Conservation (phyloP, 1,140 invertebrate species). For the Bursaphelenchus mucronatus region DNA sequence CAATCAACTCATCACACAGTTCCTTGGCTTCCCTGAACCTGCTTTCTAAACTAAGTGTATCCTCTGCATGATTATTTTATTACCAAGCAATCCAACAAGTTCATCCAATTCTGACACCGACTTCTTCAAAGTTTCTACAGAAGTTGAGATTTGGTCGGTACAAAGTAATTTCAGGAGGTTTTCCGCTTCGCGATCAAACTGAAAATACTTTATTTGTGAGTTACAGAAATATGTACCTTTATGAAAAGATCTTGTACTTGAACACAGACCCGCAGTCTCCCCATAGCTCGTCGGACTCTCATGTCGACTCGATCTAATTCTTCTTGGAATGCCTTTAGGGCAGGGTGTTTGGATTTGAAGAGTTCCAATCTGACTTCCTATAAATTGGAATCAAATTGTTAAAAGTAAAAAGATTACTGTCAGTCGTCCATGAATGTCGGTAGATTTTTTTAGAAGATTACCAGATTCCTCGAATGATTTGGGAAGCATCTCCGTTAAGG, state of each 20-base stretch:
- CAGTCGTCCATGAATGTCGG: no score
- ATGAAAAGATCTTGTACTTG: not conserved
- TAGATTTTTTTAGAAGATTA: no score
- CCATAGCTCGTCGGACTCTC: not conserved
- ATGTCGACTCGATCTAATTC: not conserved
- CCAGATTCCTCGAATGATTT: no score
- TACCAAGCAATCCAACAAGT: conserved; percentile 27
- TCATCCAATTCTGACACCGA: conserved; percentile 25
- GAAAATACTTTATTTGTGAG: conserved; percentile 66
- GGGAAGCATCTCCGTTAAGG: no score
- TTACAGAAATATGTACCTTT: not conserved
- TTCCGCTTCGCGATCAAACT: conserved; percentile 24
- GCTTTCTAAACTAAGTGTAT: conserved; percentile 9
- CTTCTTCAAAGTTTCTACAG: conserved; percentile 20
- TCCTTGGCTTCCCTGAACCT: conserved; percentile 5
- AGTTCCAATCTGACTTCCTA: not conserved
- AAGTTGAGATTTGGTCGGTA: conserved; percentile 58
- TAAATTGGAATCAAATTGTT: not conserved
- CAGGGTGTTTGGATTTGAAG: not conserved
- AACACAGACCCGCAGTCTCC: not conserved
- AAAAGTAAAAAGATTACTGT: not conserved
- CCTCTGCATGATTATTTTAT: conserved; percentile 1
- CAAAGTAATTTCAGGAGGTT: conserved; percentile 39
- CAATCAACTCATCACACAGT: not conserved
- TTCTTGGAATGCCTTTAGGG: not conserved